A percentile compares a stretch with the other conserved stretches of the same genome.
phyloP scores from a whole-genome alignment of 2,797 vertebrate species.

The Phylloscopus collybita region DNA sequence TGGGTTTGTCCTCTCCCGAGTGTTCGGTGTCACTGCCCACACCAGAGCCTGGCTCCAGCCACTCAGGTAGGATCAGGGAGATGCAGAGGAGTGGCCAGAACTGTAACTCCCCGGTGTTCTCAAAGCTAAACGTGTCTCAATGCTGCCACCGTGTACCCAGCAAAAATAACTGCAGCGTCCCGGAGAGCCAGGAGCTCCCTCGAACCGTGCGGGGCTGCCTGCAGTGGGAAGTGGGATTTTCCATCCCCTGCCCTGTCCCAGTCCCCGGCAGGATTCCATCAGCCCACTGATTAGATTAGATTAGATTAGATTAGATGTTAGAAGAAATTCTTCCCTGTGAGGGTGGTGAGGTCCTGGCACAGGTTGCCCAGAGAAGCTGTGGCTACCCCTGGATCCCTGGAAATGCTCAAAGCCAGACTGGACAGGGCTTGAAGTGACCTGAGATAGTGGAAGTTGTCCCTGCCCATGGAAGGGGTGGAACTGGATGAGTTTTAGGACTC shows the following conservation, averaged over 20 bases:
- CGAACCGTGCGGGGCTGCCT: rapidly evolving
- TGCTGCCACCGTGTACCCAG: constrained; percentile 60
- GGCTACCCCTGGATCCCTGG: no score
- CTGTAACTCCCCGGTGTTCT: rapidly evolving
- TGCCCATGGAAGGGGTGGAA: no score
- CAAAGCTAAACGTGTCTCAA: not conserved
- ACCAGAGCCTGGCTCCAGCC: not conserved
- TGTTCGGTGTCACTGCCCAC: not conserved
- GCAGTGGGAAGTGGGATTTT: not conserved
- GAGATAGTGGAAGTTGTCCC: no score
- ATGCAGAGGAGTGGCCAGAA: not conserved
- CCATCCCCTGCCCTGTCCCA: not conserved
- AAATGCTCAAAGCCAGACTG: no score
- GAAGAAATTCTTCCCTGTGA: no score
- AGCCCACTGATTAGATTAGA: no score
- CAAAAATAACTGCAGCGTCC: constrained; percentile 18
- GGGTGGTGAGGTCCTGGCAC: no score
- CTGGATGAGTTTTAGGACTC: no score
- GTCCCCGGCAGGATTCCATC: not conserved
- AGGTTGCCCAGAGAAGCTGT: no score
- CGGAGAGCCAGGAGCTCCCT: not conserved
- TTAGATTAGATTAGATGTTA: no score
- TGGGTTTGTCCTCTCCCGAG: not conserved
- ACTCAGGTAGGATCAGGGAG: rapidly evolving
- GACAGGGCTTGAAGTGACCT: no score